Base-by-base conservation (phyloP, 2,113 vertebrate genomes). In the Cyprinodon brontotheroides region DNA sequence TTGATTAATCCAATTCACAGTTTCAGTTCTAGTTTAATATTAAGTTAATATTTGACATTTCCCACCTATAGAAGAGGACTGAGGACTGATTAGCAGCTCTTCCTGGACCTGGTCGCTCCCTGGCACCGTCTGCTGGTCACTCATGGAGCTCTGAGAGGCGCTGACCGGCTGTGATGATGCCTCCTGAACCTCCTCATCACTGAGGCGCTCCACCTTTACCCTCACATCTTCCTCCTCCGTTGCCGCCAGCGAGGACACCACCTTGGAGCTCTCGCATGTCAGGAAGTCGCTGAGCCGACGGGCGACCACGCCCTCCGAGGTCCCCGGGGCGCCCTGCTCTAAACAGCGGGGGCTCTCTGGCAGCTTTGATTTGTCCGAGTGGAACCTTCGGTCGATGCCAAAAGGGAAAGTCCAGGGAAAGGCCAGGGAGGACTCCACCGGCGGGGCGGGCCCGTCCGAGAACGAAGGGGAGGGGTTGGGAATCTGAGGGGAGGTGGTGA, bases 331-430 rank as follows among this genome's bases (percentile, higher is more conserved):
- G 12, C 86, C 95, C 88, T 96, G 91, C 82, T 99, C 98, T 90
- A 97, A 94, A 92, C 95, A 95, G 60, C 96, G 94, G 14, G 96
- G 95, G 89, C 95, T 97, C 89, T 99, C 98, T 0, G 94, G 88
- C 83, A 96, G 96, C 89, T 99, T 99, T 64, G 93, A 93, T 74
- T 99, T 99, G 61, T 99, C 98, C 0, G 96, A 90, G 71, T 97
- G 96, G 83, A 98, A 96, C 53, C 98, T 89, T 37, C 98, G 94
- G 88, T 99, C 98, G 0, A 98, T 97, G 60, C 98, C 97, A 11
- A 99, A 98, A 9, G 98, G 98, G 74, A 98, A 99, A 70, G 97
- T 99, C 98, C 98, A 99, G 5, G 97, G 97, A 78, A 99, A 99
- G 74, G 98, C 95, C 90, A 99, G 91, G 57, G 98, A 98, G 0